A percentile compares a stretch with the other conserved stretches of the same genome.
Conservation (phyloP, 2,113 vertebrate genomes). For the Columba janthina region DNA sequence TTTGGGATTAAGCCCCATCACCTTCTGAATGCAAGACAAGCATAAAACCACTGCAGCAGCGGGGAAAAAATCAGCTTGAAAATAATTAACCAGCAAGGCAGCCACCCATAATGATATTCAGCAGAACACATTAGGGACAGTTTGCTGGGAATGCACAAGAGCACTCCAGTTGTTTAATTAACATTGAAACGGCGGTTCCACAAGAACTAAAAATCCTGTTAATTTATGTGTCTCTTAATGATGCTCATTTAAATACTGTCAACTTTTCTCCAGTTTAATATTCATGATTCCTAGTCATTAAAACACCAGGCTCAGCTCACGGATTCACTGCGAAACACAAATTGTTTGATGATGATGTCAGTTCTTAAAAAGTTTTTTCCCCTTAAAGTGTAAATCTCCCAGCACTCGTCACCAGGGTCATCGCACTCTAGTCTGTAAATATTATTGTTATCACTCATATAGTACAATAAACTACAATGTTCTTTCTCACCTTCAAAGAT, state of each 20-base stretch:
- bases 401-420: slow-evolving; percentile 27
- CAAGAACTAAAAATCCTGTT: slow-evolving; percentile 85
- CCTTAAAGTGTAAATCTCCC: slow-evolving; percentile 29
- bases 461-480: slow-evolving; percentile 25
- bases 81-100: slow-evolving; percentile 87
- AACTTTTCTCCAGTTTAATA: slow-evolving; percentile 82
- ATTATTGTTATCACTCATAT: slow-evolving; percentile 33
- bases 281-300: slow-evolving; percentile 83
- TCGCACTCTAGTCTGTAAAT: slow-evolving; percentile 48
- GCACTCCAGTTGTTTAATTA: slow-evolving; percentile 86
- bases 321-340: slow-evolving; percentile 64
- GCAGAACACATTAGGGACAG: slow-evolving; percentile 83
- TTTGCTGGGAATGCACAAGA: slow-evolving; percentile 79
- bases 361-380: slow-evolving; percentile 59
- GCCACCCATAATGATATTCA: slow-evolving; percentile 87
- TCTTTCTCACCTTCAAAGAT: slow-evolving; percentile 48
- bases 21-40: slow-evolving; percentile 83
- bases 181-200: slow-evolving; percentile 83
- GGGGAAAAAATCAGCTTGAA: slow-evolving; percentile 76
- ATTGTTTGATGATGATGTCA: slow-evolving; percentile 69
- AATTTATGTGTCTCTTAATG: slow-evolving; percentile 89
- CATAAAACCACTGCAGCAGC: slow-evolving; percentile 79
- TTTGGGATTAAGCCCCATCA: slow-evolving; percentile 74
- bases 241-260: slow-evolving; percentile 88
- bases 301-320: slow-evolving; percentile 69